A percentile compares a stretch with the other conserved stretches of the same genome.
These are phyloP conservation scores for Syrphus vitripennis DNA, from an alignment of 2,888 invertebrate genomes.

Conservation along the genomic window DNA sequence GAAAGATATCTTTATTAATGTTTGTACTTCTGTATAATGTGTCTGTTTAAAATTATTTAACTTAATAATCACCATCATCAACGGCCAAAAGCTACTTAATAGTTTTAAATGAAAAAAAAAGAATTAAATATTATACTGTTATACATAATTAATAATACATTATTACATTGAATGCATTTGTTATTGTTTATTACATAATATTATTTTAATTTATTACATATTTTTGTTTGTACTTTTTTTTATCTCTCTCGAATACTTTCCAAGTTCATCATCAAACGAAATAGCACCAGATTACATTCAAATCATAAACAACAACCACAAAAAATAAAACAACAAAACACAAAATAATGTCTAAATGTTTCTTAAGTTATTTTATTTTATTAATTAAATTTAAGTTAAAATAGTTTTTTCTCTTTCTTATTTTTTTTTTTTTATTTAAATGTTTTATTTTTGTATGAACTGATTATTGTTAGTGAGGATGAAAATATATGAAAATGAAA, in stretches of 20 bases:
- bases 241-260: conserved; percentile 53
- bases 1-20: conserved; percentile 2
- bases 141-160: conserved; percentile 34
- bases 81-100: conserved; percentile 65
- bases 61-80: conserved; percentile 4
- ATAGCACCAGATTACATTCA: conserved; percentile 44
- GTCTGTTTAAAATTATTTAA: conserved; percentile 46
- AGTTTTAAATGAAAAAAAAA: conserved; percentile 27
- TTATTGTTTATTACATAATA: conserved; percentile 32
- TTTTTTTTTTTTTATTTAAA: conserved; percentile 15
- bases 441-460: conserved; percentile 63
- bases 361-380: conserved; percentile 64
- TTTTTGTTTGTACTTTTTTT: too few relatives aligned
- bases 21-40: conserved; percentile 47
- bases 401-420: neutral
- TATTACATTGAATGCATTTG: conserved; percentile 44
- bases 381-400: conserved; percentile 32
- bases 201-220: conserved; percentile 51
- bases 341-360: conserved; percentile 45
- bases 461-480: conserved; percentile 59
- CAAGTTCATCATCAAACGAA: conserved; percentile 40
- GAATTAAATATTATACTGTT: conserved; percentile 5
- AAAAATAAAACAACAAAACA: conserved; percentile 36
- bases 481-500: conserved; percentile 17
- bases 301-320: conserved; percentile 1